phyloP scores from a whole-genome alignment of 2,113 vertebrate species.

The Garra rufa region DNA sequence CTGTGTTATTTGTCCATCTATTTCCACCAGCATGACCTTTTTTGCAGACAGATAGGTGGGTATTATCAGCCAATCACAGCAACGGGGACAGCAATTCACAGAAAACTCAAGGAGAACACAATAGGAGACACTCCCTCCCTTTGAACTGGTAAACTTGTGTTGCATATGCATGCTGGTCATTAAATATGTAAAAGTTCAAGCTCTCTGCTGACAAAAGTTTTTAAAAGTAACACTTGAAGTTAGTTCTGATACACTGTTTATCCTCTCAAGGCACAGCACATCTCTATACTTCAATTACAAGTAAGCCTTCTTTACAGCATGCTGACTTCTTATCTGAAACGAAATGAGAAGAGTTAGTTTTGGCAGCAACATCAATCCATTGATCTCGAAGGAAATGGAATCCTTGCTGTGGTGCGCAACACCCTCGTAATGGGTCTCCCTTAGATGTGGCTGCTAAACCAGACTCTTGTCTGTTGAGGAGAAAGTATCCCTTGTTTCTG shows the following conservation, averaged over 20 bases:
- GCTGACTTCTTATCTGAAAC: constrained; percentile 8
- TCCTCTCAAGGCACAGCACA: background rate
- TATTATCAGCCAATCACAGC: background rate
- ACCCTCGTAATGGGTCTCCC: constrained; percentile 17
- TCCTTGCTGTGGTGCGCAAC: constrained; percentile 3
- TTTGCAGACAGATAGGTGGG: background rate
- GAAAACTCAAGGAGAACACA: background rate
- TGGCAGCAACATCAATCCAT: constrained; percentile 24
- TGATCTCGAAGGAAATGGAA: constrained; percentile 34
- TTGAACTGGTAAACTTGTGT: background rate
- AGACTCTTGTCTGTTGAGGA: background rate
- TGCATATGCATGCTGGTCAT: background rate
- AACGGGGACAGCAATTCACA: background rate
- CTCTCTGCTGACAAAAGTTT: background rate
- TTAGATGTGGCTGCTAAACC: background rate
- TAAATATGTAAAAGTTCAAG: background rate
- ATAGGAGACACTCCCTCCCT: background rate
- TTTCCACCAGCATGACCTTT: background rate
- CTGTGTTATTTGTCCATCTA: background rate
- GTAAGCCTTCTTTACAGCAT: constrained; percentile 7
- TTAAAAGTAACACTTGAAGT: background rate
- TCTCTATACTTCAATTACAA: constrained; percentile 4
- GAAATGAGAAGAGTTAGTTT: constrained; percentile 27
- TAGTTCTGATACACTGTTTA: background rate
- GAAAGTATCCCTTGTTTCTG: background rate